A percentile compares a stretch with the other conserved stretches of the same genome.
Evolutionary conservation across 1,140 invertebrate species (phyloP).

Genomic region (Caerostris darwini): DNA sequence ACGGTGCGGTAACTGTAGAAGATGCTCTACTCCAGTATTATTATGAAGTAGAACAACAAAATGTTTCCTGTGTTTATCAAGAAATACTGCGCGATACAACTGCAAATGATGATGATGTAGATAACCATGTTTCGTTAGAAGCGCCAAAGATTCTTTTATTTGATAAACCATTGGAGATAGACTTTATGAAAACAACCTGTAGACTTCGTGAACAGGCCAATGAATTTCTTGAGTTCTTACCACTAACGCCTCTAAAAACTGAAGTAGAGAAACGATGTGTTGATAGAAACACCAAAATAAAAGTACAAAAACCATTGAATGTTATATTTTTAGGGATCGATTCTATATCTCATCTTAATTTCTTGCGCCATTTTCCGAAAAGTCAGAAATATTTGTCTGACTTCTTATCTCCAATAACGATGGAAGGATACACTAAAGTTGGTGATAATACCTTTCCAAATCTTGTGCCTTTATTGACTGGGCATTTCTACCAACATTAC

Average conservation of each 20-base stretch:
- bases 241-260: slow-evolving; percentile 74
- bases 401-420: slow-evolving; percentile 50
- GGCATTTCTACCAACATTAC: slow-evolving; percentile 60
- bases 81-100: background rate
- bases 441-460: slow-evolving; percentile 81
- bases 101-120: slow-evolving; percentile 30
- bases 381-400: slow-evolving; percentile 8
- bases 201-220: background rate
- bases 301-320: slow-evolving; percentile 76
- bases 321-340: slow-evolving; percentile 80
- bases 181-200: slow-evolving; percentile 73
- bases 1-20: slow-evolving; percentile 56
- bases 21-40: slow-evolving; percentile 71
- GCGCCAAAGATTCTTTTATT: slow-evolving; percentile 24
- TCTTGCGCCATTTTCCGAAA: slow-evolving; percentile 80
- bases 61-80: slow-evolving; percentile 54
- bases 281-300: background rate
- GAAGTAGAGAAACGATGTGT: slow-evolving; percentile 54
- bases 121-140: slow-evolving; percentile 38
- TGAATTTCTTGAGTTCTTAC: slow-evolving; percentile 57
- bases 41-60: slow-evolving; percentile 49
- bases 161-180: slow-evolving; percentile 49
- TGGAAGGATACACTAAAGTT: slow-evolving; percentile 81
- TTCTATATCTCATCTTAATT: slow-evolving; percentile 80
- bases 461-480: slow-evolving; percentile 78